Evolutionary conservation across 2,797 vertebrate species (phyloP), one percentile per base, ranked within the genome.

Genomic region (Miichthys miiuy): DNA sequence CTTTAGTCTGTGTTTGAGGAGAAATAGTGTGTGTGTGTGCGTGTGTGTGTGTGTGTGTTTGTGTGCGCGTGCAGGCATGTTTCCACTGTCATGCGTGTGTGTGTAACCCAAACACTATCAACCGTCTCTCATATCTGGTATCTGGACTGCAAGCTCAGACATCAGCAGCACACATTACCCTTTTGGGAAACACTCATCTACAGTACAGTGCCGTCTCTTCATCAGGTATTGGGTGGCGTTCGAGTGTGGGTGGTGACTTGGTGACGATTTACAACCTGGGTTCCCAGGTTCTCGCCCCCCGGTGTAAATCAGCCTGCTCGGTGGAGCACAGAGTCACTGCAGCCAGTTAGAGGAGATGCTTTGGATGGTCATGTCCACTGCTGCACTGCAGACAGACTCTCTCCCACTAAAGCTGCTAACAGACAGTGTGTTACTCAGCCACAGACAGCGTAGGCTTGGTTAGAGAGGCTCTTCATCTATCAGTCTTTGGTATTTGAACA

Each of bases 351-450:
- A 82, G 70, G 77, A 87, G 85, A 89, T 56, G 67, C 89, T 88
- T 42, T 77, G 81, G 84, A 80, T 81, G 86, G 90, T 80, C 81
- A 79, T 74, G 86, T 91, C 84, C 82, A 80, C 80, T 93, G 91
- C 92, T 93, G 93, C 94, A 94, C 90, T 93, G 92, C 92, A 92
- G 92, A 89, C 80, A 85, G 72, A 74, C 58, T 83, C 84, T 85
- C 76, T 69, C 79, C 54, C 67, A 68, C 75, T 80, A 69, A 80
- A 68, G 77, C 74, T 72, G 67, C 27, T 56, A 65, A 75, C 70
- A 86, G 75, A 60, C 73, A 54, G 50, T 10, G 68, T 81, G 79
- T 56, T 79, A 71, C 77, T 88, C 80, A 75, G 82, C 74, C 78
- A 77, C 84, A 91, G 77, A 86, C 85, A 68, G 82, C 51, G 77